Evolutionary conservation across 2,888 invertebrate genomes (phyloP).

Genomic region (Lasioglossum calceatum): DNA sequence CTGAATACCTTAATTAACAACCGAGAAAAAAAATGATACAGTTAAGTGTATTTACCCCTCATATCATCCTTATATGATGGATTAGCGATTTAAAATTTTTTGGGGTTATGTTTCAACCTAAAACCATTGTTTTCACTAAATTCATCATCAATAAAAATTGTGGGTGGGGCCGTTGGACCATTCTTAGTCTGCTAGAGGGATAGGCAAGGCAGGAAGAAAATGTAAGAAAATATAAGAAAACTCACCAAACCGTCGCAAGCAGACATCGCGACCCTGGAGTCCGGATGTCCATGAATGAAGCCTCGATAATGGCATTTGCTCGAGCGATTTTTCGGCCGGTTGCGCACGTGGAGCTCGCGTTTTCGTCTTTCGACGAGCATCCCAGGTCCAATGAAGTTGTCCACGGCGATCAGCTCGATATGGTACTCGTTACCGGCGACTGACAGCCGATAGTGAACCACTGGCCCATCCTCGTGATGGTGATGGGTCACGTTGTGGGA

Average conservation of each 20-base stretch:
- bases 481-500: constrained; percentile 86
- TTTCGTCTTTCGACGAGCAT: constrained; percentile 90
- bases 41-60: no score
- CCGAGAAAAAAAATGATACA: no score
- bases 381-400: constrained; percentile 83
- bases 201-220: neutral
- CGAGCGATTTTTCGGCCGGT: constrained; percentile 82
- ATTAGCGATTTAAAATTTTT: no score
- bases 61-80: no score
- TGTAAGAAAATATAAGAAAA: constrained; percentile 58
- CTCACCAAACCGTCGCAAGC: constrained; percentile 94
- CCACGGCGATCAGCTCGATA: constrained; percentile 81
- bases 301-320: constrained; percentile 93
- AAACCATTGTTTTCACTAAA: no score
- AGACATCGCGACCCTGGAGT: constrained; percentile 91
- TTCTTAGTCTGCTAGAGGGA: neutral
- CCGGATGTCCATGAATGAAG: constrained; percentile 88
- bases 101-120: no score
- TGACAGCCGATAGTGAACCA: constrained; percentile 86
- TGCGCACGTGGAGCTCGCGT: constrained; percentile 75
- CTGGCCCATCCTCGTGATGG: constrained; percentile 84
- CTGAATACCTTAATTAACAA: no score
- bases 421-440: constrained; percentile 83
- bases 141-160: no score
- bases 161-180: no score